A percentile compares a stretch with the other conserved stretches of the same genome.
Evolutionary conservation across 1,140 invertebrate species (phyloP).

Genomic region (Uloborus diversus): DNA sequence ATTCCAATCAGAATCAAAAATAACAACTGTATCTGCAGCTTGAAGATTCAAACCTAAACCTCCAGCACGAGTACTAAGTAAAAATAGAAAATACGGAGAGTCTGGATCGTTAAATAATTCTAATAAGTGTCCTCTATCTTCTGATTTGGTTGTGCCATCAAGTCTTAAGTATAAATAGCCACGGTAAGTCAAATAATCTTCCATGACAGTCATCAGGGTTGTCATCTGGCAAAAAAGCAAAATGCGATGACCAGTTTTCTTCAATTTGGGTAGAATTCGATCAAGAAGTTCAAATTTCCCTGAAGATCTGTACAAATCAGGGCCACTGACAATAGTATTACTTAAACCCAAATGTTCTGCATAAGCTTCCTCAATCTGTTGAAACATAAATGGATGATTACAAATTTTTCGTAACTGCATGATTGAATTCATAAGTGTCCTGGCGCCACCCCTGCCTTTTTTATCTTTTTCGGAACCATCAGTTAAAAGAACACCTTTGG

Average conservation of each 20-base stretch:
- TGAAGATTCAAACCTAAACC: constrained; percentile 97
- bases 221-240: constrained; percentile 99
- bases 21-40: constrained; percentile 97
- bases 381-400: constrained; percentile 99
- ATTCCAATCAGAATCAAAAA: constrained; percentile 99
- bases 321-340: constrained; percentile 75
- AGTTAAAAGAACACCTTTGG: constrained; percentile 90
- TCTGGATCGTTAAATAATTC: constrained; percentile 90
- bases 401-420: constrained; percentile 97
- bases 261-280: constrained; percentile 95
- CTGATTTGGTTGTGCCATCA: constrained; percentile 97
- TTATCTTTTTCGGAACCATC: constrained; percentile 95
- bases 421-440: constrained; percentile 98
- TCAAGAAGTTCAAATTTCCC: constrained; percentile 99
- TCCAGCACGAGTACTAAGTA: constrained; percentile 94
- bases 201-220: constrained; percentile 98
- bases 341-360: constrained; percentile 82
- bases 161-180: constrained; percentile 74
- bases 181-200: constrained; percentile 93
- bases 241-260: constrained; percentile 88
- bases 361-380: constrained; percentile 97
- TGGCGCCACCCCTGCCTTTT: constrained; percentile 91
- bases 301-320: constrained; percentile 91
- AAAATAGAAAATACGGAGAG: constrained; percentile 94
- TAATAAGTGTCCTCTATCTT: constrained; percentile 93